These are phyloP conservation scores for Mirza zaza DNA, from an alignment of 2,113 vertebrate genomes.

Conservation along the genomic window DNA sequence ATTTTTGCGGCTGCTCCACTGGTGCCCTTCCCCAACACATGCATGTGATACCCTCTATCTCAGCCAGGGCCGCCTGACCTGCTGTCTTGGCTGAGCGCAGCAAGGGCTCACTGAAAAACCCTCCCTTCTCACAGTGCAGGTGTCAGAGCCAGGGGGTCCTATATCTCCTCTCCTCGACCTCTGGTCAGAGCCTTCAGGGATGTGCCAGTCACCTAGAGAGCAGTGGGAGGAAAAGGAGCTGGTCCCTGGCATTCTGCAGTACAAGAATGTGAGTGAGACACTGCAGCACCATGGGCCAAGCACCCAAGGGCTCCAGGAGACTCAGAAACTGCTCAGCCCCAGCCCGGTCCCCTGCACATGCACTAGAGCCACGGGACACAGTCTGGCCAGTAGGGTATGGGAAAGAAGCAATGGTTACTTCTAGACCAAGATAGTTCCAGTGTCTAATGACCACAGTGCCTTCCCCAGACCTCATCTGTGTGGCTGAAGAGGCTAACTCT, in stretches of 20 bases:
- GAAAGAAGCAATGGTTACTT: neutral
- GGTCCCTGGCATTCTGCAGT: neutral
- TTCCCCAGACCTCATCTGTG: neutral
- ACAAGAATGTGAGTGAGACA: neutral
- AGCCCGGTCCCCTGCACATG: neutral
- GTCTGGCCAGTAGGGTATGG: neutral
- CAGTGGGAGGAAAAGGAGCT: neutral
- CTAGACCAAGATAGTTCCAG: neutral
- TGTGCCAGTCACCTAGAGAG: neutral
- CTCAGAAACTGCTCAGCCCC: neutral
- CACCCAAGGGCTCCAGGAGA: neutral
- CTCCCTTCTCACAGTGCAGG: neutral
- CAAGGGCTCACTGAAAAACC: neutral
- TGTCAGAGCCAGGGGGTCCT: neutral
- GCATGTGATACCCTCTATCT: neutral
- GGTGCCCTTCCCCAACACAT: no score
- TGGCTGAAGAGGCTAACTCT: neutral
- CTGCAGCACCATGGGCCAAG: rapidly evolving
- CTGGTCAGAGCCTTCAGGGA: neutral
- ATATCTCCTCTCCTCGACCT: no score
- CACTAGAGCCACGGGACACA: neutral
- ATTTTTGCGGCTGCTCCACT: neutral
- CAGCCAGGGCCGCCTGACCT: neutral
- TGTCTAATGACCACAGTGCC: neutral
- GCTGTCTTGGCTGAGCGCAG: neutral